phyloP scores from a whole-genome alignment of 2,113 vertebrate species.

The Microcebus lehilahytsara region DNA sequence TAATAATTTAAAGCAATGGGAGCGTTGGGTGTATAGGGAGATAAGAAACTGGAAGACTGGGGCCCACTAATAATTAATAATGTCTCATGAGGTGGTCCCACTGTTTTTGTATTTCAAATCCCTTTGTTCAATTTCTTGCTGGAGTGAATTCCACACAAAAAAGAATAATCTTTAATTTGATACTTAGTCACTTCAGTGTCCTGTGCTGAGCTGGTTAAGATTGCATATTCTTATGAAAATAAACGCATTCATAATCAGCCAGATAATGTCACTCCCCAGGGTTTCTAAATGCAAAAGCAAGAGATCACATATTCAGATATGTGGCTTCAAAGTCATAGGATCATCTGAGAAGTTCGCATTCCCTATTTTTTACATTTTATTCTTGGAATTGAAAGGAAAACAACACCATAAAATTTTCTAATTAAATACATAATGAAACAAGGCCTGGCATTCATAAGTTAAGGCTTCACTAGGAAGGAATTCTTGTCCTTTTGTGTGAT shows the following conservation, averaged over 20 bases:
- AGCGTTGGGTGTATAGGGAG: slow-evolving; percentile 67
- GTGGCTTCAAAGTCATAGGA: slow-evolving; percentile 64
- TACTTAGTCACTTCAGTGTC: slow-evolving; percentile 73
- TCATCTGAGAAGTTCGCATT: slow-evolving; percentile 55
- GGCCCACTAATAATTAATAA: slow-evolving; percentile 75
- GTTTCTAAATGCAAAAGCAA: slow-evolving; percentile 67
- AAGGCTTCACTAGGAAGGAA: slow-evolving; percentile 2
- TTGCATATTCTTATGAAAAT: slow-evolving; percentile 73
- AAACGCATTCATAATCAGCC: slow-evolving; percentile 62
- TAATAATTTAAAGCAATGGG: slow-evolving; percentile 74
- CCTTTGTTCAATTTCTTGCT: slow-evolving; percentile 75
- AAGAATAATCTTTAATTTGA: slow-evolving; percentile 78
- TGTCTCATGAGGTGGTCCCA: slow-evolving; percentile 72
- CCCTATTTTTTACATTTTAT: slow-evolving; percentile 59
- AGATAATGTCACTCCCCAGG: slow-evolving; percentile 67
- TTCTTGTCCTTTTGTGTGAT: slow-evolving; percentile 23
- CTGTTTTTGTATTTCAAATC: slow-evolving; percentile 77
- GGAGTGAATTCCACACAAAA: slow-evolving; percentile 69
- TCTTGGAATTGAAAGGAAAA: slow-evolving; percentile 66
- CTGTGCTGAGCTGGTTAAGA: slow-evolving; percentile 63
- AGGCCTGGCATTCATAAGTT: neutral
- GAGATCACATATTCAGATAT: slow-evolving; percentile 66
- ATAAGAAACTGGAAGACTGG: slow-evolving; percentile 66
- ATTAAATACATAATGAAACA: slow-evolving; percentile 64
- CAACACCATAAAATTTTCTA: slow-evolving; percentile 43